Conservation (phyloP, 2,888 invertebrate species). For the Bursaphelenchus okinawaensis region DNA sequence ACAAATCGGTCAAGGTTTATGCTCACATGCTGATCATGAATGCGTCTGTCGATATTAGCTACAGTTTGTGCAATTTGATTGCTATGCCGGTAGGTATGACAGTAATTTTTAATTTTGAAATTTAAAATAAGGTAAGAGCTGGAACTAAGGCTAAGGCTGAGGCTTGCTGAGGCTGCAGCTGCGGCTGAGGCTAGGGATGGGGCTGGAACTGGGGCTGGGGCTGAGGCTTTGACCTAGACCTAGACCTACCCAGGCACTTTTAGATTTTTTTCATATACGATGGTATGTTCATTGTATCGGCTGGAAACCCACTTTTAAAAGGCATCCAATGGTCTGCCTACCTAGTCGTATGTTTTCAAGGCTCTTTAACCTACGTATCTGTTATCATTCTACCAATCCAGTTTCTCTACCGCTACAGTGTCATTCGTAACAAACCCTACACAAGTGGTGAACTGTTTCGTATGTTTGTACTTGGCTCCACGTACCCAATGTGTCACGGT, state of each 20-base stretch:
- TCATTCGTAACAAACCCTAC: background rate
- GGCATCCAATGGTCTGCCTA: background rate
- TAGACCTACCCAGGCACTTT: no score
- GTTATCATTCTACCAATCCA: background rate
- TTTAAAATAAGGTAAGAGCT: no score
- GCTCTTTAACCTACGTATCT: background rate
- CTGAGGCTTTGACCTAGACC: no score
- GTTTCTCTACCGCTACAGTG: background rate
- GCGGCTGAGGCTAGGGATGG: no score
- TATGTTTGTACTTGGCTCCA: background rate
- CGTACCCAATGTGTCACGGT: background rate
- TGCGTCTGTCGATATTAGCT: background rate
- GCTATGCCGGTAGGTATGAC: background rate
- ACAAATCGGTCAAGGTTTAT: background rate
- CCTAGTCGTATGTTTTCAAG: background rate
- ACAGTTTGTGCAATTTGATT: background rate
- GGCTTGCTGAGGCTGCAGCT: no score
- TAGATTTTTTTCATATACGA: background rate
- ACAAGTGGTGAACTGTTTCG: background rate
- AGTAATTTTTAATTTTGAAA: background rate
- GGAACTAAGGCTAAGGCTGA: no score
- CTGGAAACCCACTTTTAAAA: background rate
- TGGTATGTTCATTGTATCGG: background rate
- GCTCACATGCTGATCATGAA: background rate
- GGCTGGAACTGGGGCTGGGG: no score